A percentile compares a stretch with the other conserved stretches of the same genome.
Conservation (phyloP, 2,113 vertebrate species). For the Paramisgurnus dabryanus region DNA sequence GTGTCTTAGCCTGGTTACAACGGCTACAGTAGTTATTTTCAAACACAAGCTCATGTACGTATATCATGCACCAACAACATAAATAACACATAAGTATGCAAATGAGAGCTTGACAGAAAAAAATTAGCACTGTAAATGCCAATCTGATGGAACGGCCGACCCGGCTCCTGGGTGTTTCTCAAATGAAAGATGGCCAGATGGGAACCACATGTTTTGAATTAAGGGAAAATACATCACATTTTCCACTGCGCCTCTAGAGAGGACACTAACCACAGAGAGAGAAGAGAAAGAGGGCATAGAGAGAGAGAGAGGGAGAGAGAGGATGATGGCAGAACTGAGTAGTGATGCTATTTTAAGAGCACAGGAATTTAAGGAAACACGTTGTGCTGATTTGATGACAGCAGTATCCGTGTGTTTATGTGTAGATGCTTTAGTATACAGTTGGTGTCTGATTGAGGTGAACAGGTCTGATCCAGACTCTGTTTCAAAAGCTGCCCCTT, state of each 20-base stretch:
- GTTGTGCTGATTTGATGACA: not conserved
- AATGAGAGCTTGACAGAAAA: not conserved
- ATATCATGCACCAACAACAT: not conserved
- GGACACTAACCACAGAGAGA: not conserved
- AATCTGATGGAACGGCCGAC: not conserved
- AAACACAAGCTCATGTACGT: no score
- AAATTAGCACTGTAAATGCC: not conserved
- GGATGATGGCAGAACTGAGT: slow-evolving; percentile 15
- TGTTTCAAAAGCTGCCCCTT: not conserved
- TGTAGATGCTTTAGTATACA: not conserved
- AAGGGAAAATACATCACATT: slow-evolving; percentile 47
- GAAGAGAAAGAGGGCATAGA: not conserved
- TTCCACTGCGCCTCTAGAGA: slow-evolving; percentile 42
- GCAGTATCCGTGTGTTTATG: not conserved
- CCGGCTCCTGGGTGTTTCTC: slow-evolving; percentile 38
- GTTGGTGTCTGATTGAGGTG: not conserved
- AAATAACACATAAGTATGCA: not conserved
- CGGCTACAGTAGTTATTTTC: no score
- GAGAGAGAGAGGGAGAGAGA: slow-evolving; percentile 33
- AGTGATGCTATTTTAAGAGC: not conserved
- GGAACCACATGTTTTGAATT: slow-evolving; percentile 58
- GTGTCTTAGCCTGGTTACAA: no score
- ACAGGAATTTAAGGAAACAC: slow-evolving; percentile 35
- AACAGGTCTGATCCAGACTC: not conserved
- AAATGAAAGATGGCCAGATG: slow-evolving; percentile 41